These are phyloP conservation scores for Oncopodura yosiiana DNA, from an alignment of 1,140 invertebrate species.

Conservation along the genomic window DNA sequence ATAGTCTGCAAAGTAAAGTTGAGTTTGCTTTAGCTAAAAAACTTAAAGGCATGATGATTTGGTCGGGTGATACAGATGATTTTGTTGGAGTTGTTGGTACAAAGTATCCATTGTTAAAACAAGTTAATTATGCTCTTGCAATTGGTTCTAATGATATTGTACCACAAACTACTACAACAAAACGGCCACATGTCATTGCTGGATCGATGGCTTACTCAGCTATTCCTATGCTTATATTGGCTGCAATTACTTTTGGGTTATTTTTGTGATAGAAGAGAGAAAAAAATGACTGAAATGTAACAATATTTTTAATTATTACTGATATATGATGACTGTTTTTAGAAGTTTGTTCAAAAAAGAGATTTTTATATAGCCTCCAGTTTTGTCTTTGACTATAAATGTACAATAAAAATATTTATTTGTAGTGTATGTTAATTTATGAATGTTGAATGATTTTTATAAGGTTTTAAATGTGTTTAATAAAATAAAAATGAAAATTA, in stretches of 20 bases:
- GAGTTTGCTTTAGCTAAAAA: conserved; percentile 39
- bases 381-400: no score
- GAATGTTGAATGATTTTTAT: no score
- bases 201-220: conserved; percentile 9
- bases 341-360: no score
- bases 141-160: background rate
- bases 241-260: background rate
- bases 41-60: conserved; percentile 47
- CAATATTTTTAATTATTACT: no score
- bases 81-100: conserved; percentile 42
- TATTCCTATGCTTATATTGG: background rate
- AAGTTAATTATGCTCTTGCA: conserved; percentile 42
- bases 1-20: conserved; percentile 31
- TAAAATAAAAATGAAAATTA: no score
- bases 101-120: conserved; percentile 43
- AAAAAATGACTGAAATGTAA: background rate
- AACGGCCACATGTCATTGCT: background rate
- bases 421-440: no score
- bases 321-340: no score
- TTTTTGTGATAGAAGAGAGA: background rate
- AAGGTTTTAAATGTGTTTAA: no score
- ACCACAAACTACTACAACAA: background rate
- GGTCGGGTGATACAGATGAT: conserved; percentile 40
- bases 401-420: no score
- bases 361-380: no score